Base-by-base conservation (phyloP, 1,140 invertebrate genomes). In the Amphibalanus amphitrite region DNA sequence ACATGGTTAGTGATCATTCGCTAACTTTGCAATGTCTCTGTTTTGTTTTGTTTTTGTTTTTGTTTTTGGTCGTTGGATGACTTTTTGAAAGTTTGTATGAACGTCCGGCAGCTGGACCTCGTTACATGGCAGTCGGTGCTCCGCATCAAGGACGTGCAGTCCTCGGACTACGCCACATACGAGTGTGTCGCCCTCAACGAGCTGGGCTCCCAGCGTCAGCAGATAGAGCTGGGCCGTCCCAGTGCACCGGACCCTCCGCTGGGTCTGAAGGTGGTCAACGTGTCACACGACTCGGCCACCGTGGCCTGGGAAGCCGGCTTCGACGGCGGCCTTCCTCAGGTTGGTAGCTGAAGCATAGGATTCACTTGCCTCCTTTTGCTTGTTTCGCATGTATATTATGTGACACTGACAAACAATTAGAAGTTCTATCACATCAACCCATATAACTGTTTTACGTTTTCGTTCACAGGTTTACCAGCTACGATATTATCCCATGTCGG, bases 301-400 rank as follows among this genome's bases (percentile, higher is more conserved):
- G 79, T 98, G 28, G 81, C 85, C 47, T 98, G 96, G 95, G 86
- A 86, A 59, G 90, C 93, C 23, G 95, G 94, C 3, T 98, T 98
- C 81, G 89, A 97, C 80, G 96, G 96, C 0, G 96, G 96, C 4
- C 81, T 92, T 64, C 83, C 85, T 68, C 90, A 94, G 67, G 87
- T 87, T 30, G 97, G 91, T 79, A 86, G 33, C 4, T 38, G n/a
- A n/a, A n/a, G n/a, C n/a, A n/a, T n/a, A n/a, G n/a, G n/a, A n/a
- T n/a, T n/a, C n/a, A n/a, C n/a, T n/a, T n/a, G n/a, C n/a, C n/a
- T n/a, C n/a, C n/a, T n/a, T n/a, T n/a, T n/a, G n/a, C n/a, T n/a
- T n/a, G n/a, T n/a, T n/a, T n/a, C n/a, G n/a, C n/a, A n/a, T n/a
- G n/a, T n/a, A n/a, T n/a, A n/a, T n/a, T n/a, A n/a, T n/a, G n/a